A percentile compares a stretch with the other conserved stretches of the same genome.
These are phyloP conservation scores for Ectemnius lituratus DNA, from an alignment of 2,888 invertebrate species.

Conservation along the genomic window DNA sequence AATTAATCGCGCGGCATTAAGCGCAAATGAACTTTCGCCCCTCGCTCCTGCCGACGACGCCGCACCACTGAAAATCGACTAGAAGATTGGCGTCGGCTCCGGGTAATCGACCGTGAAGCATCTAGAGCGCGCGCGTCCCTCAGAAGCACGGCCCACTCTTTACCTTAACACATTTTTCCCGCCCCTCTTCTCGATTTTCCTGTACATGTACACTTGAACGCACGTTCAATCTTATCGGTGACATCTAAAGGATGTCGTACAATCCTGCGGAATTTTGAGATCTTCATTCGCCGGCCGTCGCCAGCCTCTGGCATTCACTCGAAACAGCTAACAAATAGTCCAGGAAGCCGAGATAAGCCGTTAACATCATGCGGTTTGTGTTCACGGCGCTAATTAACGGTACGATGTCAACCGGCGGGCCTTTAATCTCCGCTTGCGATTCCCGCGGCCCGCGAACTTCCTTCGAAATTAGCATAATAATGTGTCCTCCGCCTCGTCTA, in stretches of 20 bases:
- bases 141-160: neutral
- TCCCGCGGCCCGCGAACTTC: slow-evolving; percentile 60
- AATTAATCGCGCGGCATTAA: slow-evolving; percentile 72
- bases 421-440: slow-evolving; percentile 62
- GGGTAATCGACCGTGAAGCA: slow-evolving; percentile 46
- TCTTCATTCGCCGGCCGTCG: neutral
- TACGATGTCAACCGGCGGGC: slow-evolving; percentile 57
- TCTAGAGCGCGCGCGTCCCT: neutral
- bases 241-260: neutral
- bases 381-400: slow-evolving; percentile 65
- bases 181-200: no score
- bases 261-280: neutral
- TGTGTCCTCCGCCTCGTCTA: slow-evolving; percentile 63
- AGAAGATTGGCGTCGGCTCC: slow-evolving; percentile 42
- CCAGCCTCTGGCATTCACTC: neutral
- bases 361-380: slow-evolving; percentile 56
- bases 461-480: slow-evolving; percentile 69
- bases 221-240: no score
- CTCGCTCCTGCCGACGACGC: slow-evolving; percentile 4
- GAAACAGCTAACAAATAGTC: slow-evolving; percentile 50
- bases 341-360: slow-evolving; percentile 55
- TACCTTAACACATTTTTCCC: neutral
- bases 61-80: slow-evolving; percentile 43
- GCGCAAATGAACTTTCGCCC: slow-evolving; percentile 66
- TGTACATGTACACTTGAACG: no score